Percentiles rank a stretch among this genome's conserved stretches.
These are phyloP conservation scores for Cynopterus brachyotis DNA, from an alignment of 2,113 vertebrate genomes.

Conservation along the genomic window DNA sequence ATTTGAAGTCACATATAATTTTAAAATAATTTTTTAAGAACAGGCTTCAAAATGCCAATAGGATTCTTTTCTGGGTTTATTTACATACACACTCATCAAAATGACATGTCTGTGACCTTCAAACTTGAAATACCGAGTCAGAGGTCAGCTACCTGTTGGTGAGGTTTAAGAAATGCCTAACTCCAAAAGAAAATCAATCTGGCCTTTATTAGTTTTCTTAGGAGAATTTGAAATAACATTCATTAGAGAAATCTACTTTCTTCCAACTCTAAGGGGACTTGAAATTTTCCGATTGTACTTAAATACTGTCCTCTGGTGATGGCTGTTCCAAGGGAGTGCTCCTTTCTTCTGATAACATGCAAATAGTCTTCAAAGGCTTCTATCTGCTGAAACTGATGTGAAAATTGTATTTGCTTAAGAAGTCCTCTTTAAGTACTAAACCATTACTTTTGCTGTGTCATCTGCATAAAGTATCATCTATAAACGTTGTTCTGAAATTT, in stretches of 20 bases:
- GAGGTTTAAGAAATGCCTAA: background rate
- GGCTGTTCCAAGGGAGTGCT: background rate
- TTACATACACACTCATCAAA: background rate
- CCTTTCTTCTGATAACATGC: background rate
- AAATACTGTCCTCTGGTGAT: background rate
- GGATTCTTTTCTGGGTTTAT: background rate
- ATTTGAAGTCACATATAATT: background rate
- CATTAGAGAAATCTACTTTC: conserved; percentile 1
- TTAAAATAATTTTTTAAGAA: background rate
- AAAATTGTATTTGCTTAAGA: conserved; percentile 15
- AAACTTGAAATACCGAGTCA: conserved; percentile 35
- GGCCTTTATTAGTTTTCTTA: background rate
- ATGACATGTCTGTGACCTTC: conserved; percentile 6
- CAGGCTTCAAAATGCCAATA: background rate
- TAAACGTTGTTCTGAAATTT: background rate
- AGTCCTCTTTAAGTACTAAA: background rate
- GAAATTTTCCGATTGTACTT: conserved; percentile 33
- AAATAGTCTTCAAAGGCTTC: background rate
- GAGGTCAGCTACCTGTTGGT: background rate
- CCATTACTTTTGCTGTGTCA: background rate
- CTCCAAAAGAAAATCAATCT: conserved; percentile 40
- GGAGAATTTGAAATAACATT: conserved; percentile 32
- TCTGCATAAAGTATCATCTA: background rate
- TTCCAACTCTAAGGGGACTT: conserved; percentile 34
- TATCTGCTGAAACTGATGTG: background rate